These are phyloP conservation scores for Drosophila aldrichi DNA, from an alignment of 2,888 invertebrate genomes.

Conservation along the genomic window DNA sequence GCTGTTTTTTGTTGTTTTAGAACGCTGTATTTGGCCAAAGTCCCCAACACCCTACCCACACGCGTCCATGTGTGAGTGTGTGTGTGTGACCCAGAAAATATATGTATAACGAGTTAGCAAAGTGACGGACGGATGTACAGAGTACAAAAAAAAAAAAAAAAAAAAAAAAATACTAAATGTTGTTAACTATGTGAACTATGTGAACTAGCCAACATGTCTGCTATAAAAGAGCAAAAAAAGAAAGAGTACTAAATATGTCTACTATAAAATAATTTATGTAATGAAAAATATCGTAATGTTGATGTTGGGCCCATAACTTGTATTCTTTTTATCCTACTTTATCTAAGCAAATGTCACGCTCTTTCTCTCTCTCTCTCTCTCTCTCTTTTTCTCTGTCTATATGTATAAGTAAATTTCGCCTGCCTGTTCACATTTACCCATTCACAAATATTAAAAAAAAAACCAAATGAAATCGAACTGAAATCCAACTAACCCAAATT, in stretches of 20 bases:
- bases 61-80: constrained; percentile 47
- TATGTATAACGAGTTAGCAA: constrained; percentile 13
- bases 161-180: constrained; percentile 53
- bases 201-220: constrained; percentile 71
- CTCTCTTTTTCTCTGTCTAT: constrained; percentile 36
- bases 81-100: constrained; percentile 58
- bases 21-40: constrained; percentile 42
- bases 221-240: constrained; percentile 22
- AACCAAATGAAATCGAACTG: constrained; percentile 18
- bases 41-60: constrained; percentile 3
- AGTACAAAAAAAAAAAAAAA: constrained; percentile 61
- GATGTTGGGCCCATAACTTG: constrained; percentile 82
- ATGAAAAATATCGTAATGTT: constrained; percentile 85
- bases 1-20: constrained; percentile 51
- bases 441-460: constrained; percentile 21
- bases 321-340: constrained; percentile 31
- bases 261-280: constrained; percentile 85
- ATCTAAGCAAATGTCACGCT: constrained; percentile 48
- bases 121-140: constrained; percentile 78
- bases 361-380: constrained; percentile 11
- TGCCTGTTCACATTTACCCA: constrained; percentile 18
- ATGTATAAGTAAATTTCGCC: constrained; percentile 26
- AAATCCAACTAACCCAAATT: constrained; percentile 23
- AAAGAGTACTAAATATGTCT: constrained; percentile 77
- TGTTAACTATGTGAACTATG: constrained; percentile 52